Base-by-base conservation (phyloP, 2,797 vertebrate species). In the Pitangus sulphuratus region DNA sequence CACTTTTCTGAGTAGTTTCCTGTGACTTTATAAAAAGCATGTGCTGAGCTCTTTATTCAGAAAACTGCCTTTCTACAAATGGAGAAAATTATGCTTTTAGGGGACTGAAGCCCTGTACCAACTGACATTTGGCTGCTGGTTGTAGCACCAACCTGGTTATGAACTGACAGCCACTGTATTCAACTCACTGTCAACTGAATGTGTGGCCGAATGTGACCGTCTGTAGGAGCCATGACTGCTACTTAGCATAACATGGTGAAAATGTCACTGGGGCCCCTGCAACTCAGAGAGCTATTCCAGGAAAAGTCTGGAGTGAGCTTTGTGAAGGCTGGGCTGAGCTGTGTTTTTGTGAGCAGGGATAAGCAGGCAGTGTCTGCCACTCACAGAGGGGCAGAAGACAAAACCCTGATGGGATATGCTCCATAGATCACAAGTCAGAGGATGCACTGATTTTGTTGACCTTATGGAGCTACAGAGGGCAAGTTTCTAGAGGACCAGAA, bases 171-270 rank as follows among this genome's bases (percentile, higher is more conserved):
- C 17, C 56, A 6, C 69, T n/a, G 14, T 33, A 26, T 26, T 78
- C 39, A 33, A 78, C 53, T 79, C 51, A 30, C 17, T 3, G 2
- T 17, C 42, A 61, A 3, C 37, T 72, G 21, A 71, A 75, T 0
- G 1, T 21, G 22, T 53, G 39, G 56, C 42, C 35, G 1, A 2
- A 0, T 17, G 51, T 12, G 44, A 60, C 31, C 0, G 0, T 7
- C 21, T 68, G 25, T 0, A 58, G 82, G 45, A 84, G 18, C 18
- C 3, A 1, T 10, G 39, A 48, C 22, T 39, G 33, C 33, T 51
- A 3, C 84, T 68, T 40, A 45, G 65, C 12, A 72, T 64, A 94
- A 78, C 8, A 11, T 31, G 12, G 24, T 48, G 47, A 30, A 89
- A 78, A 74, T 31, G 15, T 31, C 51, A 53, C 16, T 3, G 17